Evolutionary conservation across 2,888 invertebrate genomes (phyloP).

Genomic region (Torymus texanus): DNA sequence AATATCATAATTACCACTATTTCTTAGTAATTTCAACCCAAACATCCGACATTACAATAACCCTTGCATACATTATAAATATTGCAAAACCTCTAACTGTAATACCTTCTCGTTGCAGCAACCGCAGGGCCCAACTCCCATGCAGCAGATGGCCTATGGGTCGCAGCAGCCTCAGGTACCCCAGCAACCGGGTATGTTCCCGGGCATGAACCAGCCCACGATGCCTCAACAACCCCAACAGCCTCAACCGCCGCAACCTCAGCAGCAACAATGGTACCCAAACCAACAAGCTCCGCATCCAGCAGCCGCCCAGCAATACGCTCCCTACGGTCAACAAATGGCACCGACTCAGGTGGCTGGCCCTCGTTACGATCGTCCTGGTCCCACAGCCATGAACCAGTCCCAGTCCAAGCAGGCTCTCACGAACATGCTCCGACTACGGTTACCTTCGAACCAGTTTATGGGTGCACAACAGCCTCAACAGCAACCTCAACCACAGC

Average conservation of each 20-base stretch:
- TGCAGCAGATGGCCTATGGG: slow-evolving; percentile 69
- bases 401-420: slow-evolving; percentile 89
- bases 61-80: too few relatives aligned
- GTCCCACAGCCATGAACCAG: slow-evolving; percentile 73
- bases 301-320: slow-evolving; percentile 72
- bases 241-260: slow-evolving; percentile 67
- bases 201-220: slow-evolving; percentile 70
- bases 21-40: too few relatives aligned
- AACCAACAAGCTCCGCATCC: slow-evolving; percentile 70
- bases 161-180: slow-evolving; percentile 71
- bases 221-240: slow-evolving; percentile 69
- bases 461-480: slow-evolving; percentile 72
- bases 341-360: slow-evolving; percentile 69
- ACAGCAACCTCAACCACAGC: slow-evolving; percentile 66
- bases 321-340: slow-evolving; percentile 76
- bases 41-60: too few relatives aligned
- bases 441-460: slow-evolving; percentile 80
- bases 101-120: slow-evolving; percentile 49
- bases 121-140: slow-evolving; percentile 66
- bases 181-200: slow-evolving; percentile 73
- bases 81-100: too few relatives aligned
- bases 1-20: too few relatives aligned
- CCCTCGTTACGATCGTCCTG: slow-evolving; percentile 74
- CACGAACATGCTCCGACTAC: slow-evolving; percentile 88
- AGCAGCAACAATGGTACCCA: slow-evolving; percentile 72